Conservation (phyloP, 2,797 vertebrate species). For the Adrianichthys oophorus region DNA sequence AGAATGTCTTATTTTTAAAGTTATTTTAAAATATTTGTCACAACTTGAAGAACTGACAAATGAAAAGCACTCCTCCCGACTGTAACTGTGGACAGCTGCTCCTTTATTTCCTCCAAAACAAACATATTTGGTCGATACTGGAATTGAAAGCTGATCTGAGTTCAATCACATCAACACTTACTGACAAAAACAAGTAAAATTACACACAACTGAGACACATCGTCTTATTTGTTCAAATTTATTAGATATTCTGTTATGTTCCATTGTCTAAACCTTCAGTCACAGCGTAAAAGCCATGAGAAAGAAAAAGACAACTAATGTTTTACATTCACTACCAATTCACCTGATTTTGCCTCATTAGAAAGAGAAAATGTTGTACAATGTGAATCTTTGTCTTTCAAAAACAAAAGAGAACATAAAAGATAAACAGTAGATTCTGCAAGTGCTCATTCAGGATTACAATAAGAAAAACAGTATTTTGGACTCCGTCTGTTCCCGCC, state of each 20-base stretch:
- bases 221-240: conserved; percentile 75
- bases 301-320: conserved; percentile 51
- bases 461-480: conserved; percentile 61
- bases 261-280: conserved; percentile 71
- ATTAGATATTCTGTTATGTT: conserved; percentile 79
- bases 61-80: too few species aligned
- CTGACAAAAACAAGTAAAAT: neutral
- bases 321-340: conserved; percentile 78
- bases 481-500: conserved; percentile 51
- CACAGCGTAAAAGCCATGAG: conserved; percentile 59
- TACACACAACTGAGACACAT: neutral
- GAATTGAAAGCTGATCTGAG: neutral
- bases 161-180: neutral
- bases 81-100: too few species aligned
- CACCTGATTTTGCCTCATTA: conserved; percentile 75
- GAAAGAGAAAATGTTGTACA: conserved; percentile 65
- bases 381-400: conserved; percentile 60
- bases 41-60: too few species aligned
- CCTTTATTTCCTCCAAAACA: too few species aligned
- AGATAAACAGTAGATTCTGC: conserved; percentile 58
- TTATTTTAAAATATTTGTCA: too few species aligned
- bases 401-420: conserved; percentile 30
- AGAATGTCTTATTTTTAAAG: too few species aligned
- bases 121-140: neutral
- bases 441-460: conserved; percentile 65